A percentile compares a stretch with the other conserved stretches of the same genome.
Conservation (phyloP, 2,888 invertebrate species). For the Meloe dianella region DNA sequence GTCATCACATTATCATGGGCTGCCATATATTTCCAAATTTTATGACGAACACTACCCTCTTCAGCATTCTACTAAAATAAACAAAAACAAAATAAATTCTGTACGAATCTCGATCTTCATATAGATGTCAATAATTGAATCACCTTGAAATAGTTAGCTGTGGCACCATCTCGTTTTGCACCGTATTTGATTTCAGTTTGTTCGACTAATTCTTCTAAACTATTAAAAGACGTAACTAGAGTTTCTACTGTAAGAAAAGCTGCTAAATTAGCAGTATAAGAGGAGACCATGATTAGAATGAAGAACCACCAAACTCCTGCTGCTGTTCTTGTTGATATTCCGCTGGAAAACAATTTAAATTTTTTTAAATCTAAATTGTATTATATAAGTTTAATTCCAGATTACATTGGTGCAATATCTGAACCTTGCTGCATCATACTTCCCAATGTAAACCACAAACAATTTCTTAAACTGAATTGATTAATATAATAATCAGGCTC, state of each 20-base stretch:
- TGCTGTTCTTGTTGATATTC: conserved; percentile 85
- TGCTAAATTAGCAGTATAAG: conserved; percentile 90
- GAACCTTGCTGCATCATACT: conserved; percentile 87
- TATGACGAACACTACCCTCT: conserved; percentile 42
- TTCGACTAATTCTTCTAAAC: conserved; percentile 82
- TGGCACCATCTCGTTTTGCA: conserved; percentile 84
- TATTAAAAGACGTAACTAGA: conserved; percentile 72
- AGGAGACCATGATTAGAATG: conserved; percentile 82
- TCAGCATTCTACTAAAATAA: conserved; percentile 70
- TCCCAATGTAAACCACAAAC: conserved; percentile 88
- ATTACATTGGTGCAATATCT: conserved; percentile 84
- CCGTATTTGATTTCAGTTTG: conserved; percentile 87
- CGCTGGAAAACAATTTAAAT: conserved; percentile 65
- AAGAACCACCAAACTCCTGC: conserved; percentile 92
- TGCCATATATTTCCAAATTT: conserved; percentile 82
- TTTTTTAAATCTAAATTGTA: too few relatives aligned
- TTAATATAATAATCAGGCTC: conserved; percentile 85
- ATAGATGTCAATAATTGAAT: conserved; percentile 30
- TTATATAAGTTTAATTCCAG: too few relatives aligned
- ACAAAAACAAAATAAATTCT: too few relatives aligned
- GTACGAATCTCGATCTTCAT: background rate
- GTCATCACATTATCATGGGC: conserved; percentile 67
- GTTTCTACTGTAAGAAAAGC: conserved; percentile 88
- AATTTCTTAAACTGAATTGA: conserved; percentile 81
- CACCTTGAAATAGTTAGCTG: conserved; percentile 88